These are phyloP conservation scores for Leptura quadrifasciata DNA, from an alignment of 2,888 invertebrate genomes.

Conservation along the genomic window DNA sequence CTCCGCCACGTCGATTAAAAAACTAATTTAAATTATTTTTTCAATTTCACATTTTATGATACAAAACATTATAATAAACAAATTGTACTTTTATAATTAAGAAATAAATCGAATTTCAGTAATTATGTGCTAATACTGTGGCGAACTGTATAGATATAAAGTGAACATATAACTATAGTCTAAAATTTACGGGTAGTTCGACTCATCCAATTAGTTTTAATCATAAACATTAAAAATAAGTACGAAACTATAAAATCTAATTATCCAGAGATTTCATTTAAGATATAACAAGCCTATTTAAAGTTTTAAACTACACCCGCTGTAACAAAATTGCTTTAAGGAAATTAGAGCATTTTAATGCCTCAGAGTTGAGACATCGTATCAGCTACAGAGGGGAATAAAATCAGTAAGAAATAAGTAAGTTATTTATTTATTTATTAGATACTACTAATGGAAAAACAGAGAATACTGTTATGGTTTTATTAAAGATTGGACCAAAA, in stretches of 20 bases:
- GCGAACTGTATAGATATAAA: no score
- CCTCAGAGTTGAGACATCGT: not conserved
- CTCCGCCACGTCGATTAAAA: no score
- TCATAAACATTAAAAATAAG: not conserved
- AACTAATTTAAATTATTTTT: no score
- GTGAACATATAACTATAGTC: no score
- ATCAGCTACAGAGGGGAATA: not conserved
- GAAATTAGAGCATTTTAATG: conserved; percentile 20
- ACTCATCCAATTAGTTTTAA: conserved; percentile 20
- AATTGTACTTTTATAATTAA: no score
- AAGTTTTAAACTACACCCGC: conserved; percentile 17
- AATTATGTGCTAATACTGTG: no score
- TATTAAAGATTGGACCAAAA: not conserved
- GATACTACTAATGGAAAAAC: not conserved
- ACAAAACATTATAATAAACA: no score
- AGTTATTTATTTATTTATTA: not conserved
- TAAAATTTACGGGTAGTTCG: not conserved
- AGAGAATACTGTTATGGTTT: not conserved
- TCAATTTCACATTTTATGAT: no score
- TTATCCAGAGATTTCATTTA: conserved; percentile 23
- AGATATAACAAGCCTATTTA: conserved; percentile 16
- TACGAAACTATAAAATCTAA: conserved; percentile 15
- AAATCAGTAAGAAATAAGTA: no score
- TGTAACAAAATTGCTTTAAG: not conserved
- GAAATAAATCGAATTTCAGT: no score